A percentile compares a stretch with the other conserved stretches of the same genome.
These are phyloP conservation scores for Abrostola triplasia DNA, from an alignment of 2,888 invertebrate genomes.

Conservation along the genomic window DNA sequence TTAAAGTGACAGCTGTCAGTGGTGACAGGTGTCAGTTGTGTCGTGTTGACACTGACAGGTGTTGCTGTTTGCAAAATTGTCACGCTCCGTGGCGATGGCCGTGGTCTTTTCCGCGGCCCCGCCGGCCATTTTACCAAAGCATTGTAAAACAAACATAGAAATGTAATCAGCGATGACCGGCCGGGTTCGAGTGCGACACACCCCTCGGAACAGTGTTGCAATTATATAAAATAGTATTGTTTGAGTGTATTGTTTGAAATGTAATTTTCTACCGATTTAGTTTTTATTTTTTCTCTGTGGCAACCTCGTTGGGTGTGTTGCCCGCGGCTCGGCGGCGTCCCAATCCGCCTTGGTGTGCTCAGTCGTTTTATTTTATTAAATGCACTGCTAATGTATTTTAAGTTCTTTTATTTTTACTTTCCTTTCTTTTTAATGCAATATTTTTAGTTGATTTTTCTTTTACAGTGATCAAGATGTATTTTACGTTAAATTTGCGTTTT, in stretches of 20 bases:
- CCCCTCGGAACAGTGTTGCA: slow-evolving; percentile 13
- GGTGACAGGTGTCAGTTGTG: slow-evolving; percentile 15
- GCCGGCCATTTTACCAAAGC: slow-evolving; percentile 68
- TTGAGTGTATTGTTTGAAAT: slow-evolving; percentile 36
- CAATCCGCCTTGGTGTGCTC: slow-evolving; percentile 75
- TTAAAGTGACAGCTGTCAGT: slow-evolving; percentile 31
- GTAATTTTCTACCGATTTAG: slow-evolving; percentile 42
- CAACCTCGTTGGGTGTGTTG: slow-evolving; percentile 32
- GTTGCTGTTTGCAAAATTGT: slow-evolving; percentile 39
- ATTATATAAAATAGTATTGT: slow-evolving; percentile 27
- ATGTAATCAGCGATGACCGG: slow-evolving; percentile 39
- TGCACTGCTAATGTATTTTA: slow-evolving; percentile 80
- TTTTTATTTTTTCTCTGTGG: slow-evolving; percentile 33
- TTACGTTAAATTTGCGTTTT: no score
- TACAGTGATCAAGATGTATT: background rate
- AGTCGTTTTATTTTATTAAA: slow-evolving; percentile 80
- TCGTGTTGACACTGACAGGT: slow-evolving; percentile 39
- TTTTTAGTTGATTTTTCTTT: slow-evolving; percentile 8
- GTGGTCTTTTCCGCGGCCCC: slow-evolving; percentile 25
- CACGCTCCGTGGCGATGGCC: slow-evolving; percentile 42
- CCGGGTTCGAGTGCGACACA: slow-evolving; percentile 19
- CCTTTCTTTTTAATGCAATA: slow-evolving; percentile 47
- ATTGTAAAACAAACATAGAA: slow-evolving; percentile 58
- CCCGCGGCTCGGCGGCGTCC: slow-evolving; percentile 47
- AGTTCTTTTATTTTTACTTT: slow-evolving; percentile 63